Base-by-base conservation (phyloP, 2,113 vertebrate species). In the Rhinichthys klamathensis region DNA sequence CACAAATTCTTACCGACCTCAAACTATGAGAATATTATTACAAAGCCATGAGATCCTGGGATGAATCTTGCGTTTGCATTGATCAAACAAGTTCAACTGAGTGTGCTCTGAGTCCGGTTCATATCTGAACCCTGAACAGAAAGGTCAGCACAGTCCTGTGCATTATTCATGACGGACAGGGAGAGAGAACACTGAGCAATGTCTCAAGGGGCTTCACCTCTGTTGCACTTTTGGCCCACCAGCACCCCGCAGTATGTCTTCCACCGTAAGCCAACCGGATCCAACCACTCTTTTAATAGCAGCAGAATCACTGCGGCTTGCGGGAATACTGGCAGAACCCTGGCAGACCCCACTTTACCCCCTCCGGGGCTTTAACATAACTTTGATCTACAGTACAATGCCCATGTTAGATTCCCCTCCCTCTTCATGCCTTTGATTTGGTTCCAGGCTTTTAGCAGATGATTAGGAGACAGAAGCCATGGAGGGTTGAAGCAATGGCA, bases 381-480 rank as follows among this genome's bases (percentile, higher is more conserved):
- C 74, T 86, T 87, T 87, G 74, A 82, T 91, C 81, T 87, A 23
- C 25, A 54, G 67, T 84, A 74, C 32, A 84, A 88, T 81, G 80
- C 85, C 80, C 80, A 54, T 58, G 69, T 81, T 85, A 85, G 77
- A 76, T 85, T 65, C 60, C 60, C 41, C 54, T 76, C 35, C 32
- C 74, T 56, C 54, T 73, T 74, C 12, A 10, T 63, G 81, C 83
- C 90, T 93, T 93, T 94, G 90, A 94, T 93, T 92, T 83, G 78
- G 88, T 91, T 92, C 81, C 90, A 91, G 88, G 91, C 90, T 94
- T 89, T 92, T 92, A 91, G 90, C 73, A 77, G 90, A 89, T 92
- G 92, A 94, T 94, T 91, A 93, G 89, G 90, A 90, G 87, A 93
- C 85, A 90, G 87, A 88, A 91, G 89, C 83, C 69, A 86, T 84